phyloP scores from a whole-genome alignment of 1,140 invertebrate genomes.

The Tetramorium simillimum region DNA sequence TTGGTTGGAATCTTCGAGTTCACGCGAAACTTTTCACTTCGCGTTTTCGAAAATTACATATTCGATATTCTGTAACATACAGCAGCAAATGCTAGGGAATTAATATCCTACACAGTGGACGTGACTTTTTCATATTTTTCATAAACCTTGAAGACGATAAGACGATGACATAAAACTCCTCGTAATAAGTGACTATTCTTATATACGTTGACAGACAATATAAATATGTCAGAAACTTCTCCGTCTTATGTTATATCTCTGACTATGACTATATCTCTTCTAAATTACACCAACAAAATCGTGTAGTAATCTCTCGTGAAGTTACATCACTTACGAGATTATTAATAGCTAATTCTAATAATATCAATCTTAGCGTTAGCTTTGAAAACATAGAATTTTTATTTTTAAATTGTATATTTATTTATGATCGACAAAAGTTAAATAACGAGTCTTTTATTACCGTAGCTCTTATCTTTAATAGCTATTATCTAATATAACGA shows the following conservation, averaged over 20 bases:
- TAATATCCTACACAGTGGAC: not conserved
- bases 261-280: not conserved
- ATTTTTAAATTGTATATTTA: not conserved
- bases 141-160: conserved; percentile 2
- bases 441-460: not conserved
- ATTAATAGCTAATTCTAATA: not conserved
- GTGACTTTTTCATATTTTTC: conserved; percentile 11
- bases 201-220: not conserved
- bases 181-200: not conserved
- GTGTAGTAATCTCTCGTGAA: not conserved
- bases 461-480: not conserved
- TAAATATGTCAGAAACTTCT: not conserved
- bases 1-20: no score
- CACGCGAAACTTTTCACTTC: no score
- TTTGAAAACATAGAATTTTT: not conserved
- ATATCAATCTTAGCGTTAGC: not conserved
- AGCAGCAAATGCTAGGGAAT: not conserved
- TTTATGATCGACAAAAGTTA: not conserved
- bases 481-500: not conserved
- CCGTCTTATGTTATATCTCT: not conserved
- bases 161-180: not conserved
- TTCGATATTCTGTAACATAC: no score
- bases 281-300: not conserved
- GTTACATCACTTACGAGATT: not conserved
- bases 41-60: no score